phyloP scores from a whole-genome alignment of 2,888 invertebrate genomes.

The Eristalinus aeneus region DNA sequence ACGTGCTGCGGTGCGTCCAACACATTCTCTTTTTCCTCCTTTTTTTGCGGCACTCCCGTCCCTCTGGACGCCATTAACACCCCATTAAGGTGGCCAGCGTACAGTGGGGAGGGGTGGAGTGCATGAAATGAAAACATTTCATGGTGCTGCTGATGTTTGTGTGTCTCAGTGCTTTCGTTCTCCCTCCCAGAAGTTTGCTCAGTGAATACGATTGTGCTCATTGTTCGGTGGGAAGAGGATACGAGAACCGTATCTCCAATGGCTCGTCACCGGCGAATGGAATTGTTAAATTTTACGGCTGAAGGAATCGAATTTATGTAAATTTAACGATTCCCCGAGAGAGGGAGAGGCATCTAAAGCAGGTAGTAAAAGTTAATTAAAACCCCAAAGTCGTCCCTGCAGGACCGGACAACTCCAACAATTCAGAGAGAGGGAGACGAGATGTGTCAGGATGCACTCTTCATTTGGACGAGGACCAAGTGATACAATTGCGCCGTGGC shows the following conservation, averaged over 20 bases:
- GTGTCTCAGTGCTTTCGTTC: neutral
- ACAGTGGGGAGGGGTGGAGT: neutral
- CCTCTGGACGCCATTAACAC: neutral
- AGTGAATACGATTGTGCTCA: neutral
- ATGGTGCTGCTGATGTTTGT: conserved; percentile 7
- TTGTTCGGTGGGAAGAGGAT: neutral
- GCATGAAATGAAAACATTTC: conserved; percentile 30
- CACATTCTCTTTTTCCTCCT: neutral
- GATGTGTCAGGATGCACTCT: too few species aligned
- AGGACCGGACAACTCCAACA: neutral
- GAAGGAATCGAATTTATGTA: conserved; percentile 67
- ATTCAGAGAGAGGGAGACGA: neutral
- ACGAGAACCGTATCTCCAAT: neutral
- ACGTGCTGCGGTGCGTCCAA: conserved; percentile 9
- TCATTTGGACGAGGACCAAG: neutral
- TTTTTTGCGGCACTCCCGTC: neutral
- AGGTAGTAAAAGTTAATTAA: conserved; percentile 65
- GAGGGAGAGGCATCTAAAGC: conserved; percentile 9
- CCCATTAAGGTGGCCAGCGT: conserved; percentile 14
- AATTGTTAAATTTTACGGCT: conserved; percentile 63
- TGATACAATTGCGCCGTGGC: neutral
- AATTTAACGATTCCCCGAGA: conserved; percentile 50
- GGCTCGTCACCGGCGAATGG: conserved; percentile 26
- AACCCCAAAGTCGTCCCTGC: conserved; percentile 30
- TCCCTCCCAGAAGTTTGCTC: neutral